These are phyloP conservation scores for Physella acuta DNA, from an alignment of 1,140 invertebrate species.

Conservation along the genomic window DNA sequence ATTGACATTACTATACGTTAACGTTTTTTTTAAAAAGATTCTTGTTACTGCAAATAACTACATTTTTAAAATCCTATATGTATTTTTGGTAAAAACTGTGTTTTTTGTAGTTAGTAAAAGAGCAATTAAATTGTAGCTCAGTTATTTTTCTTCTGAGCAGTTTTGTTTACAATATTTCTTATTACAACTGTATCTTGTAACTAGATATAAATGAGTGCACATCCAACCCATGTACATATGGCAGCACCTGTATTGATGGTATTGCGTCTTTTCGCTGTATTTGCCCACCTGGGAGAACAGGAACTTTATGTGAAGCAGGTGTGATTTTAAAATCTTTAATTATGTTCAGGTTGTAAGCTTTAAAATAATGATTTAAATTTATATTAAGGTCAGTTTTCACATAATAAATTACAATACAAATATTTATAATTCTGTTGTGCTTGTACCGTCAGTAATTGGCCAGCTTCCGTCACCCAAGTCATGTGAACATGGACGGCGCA, in stretches of 20 bases:
- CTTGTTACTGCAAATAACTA: too few species aligned
- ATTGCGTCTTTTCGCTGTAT: slow-evolving; percentile 54
- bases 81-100: too few species aligned
- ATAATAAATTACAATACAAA: neutral
- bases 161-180: too few species aligned
- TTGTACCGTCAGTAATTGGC: slow-evolving; percentile 49
- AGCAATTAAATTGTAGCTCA: too few species aligned
- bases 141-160: too few species aligned
- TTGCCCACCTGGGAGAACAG: slow-evolving; percentile 69
- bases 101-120: too few species aligned
- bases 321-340: neutral
- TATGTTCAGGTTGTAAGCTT: too few species aligned
- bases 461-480: slow-evolving; percentile 43
- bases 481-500: slow-evolving; percentile 67
- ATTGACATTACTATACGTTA: too few species aligned
- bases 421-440: too few species aligned
- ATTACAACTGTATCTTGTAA: too few species aligned
- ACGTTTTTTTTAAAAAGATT: too few species aligned
- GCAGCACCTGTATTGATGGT: slow-evolving; percentile 56
- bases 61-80: too few species aligned
- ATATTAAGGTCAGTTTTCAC: neutral
- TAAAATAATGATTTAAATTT: neutral
- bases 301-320: slow-evolving; percentile 68
- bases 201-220: slow-evolving; percentile 56
- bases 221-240: slow-evolving; percentile 52